phyloP scores from a whole-genome alignment of 2,113 vertebrate species.

The Notiomystis cincta region DNA sequence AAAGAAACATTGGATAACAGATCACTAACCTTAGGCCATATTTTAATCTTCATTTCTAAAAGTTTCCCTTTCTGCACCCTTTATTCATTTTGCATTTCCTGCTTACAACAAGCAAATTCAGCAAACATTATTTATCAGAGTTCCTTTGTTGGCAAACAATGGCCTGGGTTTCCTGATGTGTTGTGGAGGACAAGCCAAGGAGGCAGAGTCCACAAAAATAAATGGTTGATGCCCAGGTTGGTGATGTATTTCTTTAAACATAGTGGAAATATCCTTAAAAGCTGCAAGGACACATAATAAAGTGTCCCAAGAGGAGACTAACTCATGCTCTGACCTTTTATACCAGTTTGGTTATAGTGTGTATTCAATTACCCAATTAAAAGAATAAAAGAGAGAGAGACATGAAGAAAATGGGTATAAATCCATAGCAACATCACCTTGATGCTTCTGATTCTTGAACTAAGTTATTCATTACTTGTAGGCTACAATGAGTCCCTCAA shows the following conservation, averaged over 20 bases:
- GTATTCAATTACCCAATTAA: neutral
- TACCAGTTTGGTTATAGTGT: neutral
- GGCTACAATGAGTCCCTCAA: neutral
- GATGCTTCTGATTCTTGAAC: neutral
- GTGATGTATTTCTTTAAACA: neutral
- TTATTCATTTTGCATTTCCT: slow-evolving; percentile 4
- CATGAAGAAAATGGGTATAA: neutral
- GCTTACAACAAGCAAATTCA: slow-evolving; percentile 33
- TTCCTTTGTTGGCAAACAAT: neutral
- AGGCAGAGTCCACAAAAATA: neutral
- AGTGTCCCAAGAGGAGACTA: slow-evolving; percentile 1
- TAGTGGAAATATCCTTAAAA: neutral
- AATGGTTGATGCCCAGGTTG: neutral
- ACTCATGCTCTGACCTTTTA: slow-evolving; percentile 17
- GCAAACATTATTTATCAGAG: slow-evolving; percentile 38
- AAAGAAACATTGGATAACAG: slow-evolving; percentile 1
- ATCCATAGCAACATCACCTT: neutral
- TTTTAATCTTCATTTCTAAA: slow-evolving; percentile 49
- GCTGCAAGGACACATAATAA: neutral
- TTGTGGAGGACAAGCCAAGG: slow-evolving; percentile 44
- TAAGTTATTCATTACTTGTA: neutral
- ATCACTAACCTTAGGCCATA: slow-evolving; percentile 31
- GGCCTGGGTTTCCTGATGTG: neutral
- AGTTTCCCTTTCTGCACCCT: neutral
- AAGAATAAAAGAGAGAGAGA: neutral